Percentiles rank a stretch among this genome's conserved stretches.
phyloP scores from a whole-genome alignment of 2,113 vertebrate genomes.

The Verasper variegatus region DNA sequence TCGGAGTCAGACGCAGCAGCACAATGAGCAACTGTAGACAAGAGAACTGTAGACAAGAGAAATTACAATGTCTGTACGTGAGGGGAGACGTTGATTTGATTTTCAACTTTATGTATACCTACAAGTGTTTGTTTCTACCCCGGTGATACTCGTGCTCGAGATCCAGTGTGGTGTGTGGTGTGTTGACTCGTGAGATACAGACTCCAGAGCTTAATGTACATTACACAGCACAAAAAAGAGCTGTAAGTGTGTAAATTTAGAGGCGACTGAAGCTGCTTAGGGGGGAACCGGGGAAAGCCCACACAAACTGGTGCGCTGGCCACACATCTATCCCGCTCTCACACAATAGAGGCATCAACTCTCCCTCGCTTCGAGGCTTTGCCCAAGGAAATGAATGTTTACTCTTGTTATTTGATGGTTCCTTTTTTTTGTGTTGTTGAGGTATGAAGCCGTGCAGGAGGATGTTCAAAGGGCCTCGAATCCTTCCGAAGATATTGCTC shows the following conservation, averaged over 20 bases:
- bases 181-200: not conserved
- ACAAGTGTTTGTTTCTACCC: not conserved
- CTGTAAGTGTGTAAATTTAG: conserved; percentile 1
- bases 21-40: conserved; percentile 26
- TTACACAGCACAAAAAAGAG: not conserved
- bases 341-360: conserved; percentile 42
- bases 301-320: conserved; percentile 17
- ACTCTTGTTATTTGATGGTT: conserved; percentile 41
- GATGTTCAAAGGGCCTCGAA: conserved; percentile 6
- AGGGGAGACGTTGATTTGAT: not conserved
- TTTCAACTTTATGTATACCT: not conserved
- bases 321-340: conserved; percentile 41
- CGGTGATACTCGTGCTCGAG: not conserved
- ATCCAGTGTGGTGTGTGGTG: not conserved
- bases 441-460: not conserved
- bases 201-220: not conserved
- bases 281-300: not conserved
- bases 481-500: not conserved
- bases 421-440: conserved; percentile 35
- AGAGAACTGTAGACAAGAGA: conserved; percentile 22
- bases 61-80: not conserved
- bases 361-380: conserved; percentile 28
- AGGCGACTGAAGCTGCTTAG: not conserved
- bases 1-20: conserved; percentile 26
- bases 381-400: conserved; percentile 48